Conservation (phyloP, 2,797 vertebrate genomes). For the Spinibarbus caldwelli region DNA sequence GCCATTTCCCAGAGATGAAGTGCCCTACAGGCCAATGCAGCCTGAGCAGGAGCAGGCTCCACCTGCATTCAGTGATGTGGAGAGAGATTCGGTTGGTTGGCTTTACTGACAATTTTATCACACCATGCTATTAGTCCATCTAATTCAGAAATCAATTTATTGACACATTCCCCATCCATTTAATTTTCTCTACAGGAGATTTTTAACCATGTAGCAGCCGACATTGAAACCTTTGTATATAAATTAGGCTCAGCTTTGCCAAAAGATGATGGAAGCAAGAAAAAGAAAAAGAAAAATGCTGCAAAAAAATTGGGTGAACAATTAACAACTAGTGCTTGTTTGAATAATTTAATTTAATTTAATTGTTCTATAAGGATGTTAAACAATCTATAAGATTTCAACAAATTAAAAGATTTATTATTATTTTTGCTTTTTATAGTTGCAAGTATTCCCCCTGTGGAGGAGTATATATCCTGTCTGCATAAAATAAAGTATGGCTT, state of each 20-base stretch:
- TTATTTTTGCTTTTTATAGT: slow-evolving; percentile 34
- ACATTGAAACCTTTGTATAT: slow-evolving; percentile 74
- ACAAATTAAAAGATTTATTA: background rate
- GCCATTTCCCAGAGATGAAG: slow-evolving; percentile 52
- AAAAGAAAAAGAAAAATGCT: slow-evolving; percentile 63
- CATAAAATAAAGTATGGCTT: slow-evolving; percentile 83
- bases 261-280: slow-evolving; percentile 47
- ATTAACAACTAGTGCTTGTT: background rate
- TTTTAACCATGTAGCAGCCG: slow-evolving; percentile 77
- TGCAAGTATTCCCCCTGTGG: slow-evolving; percentile 61
- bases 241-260: slow-evolving; percentile 52
- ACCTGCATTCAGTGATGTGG: slow-evolving; percentile 7
- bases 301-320: slow-evolving; percentile 61
- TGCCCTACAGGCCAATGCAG: background rate
- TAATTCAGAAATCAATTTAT: background rate
- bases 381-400: background rate
- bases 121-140: background rate
- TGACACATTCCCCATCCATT: background rate
- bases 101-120: background rate
- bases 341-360: background rate
- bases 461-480: slow-evolving; percentile 72
- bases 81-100: slow-evolving; percentile 71
- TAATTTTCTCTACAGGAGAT: slow-evolving; percentile 71
- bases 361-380: background rate
- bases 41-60: slow-evolving; percentile 30